Evolutionary conservation across 2,113 vertebrate species (phyloP).

Genomic region (Tychaedon coryphoeus): DNA sequence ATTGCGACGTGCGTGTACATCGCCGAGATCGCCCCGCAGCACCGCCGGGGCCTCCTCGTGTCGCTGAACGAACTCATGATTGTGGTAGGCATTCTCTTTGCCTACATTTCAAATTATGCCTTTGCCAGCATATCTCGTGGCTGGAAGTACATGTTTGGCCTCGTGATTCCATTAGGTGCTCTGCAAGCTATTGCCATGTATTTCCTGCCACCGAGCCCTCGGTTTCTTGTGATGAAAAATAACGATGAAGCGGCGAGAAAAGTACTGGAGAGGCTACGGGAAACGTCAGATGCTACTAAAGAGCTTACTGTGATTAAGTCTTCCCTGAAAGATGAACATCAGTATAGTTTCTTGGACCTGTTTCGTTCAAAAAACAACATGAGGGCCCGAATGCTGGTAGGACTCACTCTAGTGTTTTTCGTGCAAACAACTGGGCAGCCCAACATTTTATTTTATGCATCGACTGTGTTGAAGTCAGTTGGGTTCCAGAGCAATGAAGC

Average conservation of each 20-base stretch:
- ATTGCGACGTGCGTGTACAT: constrained; percentile 91
- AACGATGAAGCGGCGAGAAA: constrained; percentile 78
- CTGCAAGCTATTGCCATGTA: constrained; percentile 84
- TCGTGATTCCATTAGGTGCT: constrained; percentile 83
- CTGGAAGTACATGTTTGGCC: constrained; percentile 90
- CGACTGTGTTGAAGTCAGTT: constrained; percentile 88
- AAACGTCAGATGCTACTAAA: constrained; percentile 67
- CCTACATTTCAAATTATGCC: constrained; percentile 88
- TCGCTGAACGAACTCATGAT: constrained; percentile 93
- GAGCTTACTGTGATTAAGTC: constrained; percentile 85
- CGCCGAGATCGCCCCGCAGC: constrained; percentile 88
- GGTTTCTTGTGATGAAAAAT: constrained; percentile 87
- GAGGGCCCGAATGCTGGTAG: constrained; percentile 84
- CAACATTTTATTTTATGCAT: constrained; percentile 94
- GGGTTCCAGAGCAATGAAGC: constrained; percentile 91
- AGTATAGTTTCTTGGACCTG: constrained; percentile 84
- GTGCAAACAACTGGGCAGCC: constrained; percentile 93
- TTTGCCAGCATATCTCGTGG: constrained; percentile 81
- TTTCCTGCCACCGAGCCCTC: constrained; percentile 91
- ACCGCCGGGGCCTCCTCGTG: constrained; percentile 88
- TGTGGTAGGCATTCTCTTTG: constrained; percentile 87
- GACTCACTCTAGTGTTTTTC: constrained; percentile 86
- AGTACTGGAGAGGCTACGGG: constrained; percentile 82
- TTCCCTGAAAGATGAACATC: constrained; percentile 87
- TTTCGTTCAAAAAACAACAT: constrained; percentile 89